phyloP scores from a whole-genome alignment of 2,113 vertebrate species.

The Solea solea region DNA sequence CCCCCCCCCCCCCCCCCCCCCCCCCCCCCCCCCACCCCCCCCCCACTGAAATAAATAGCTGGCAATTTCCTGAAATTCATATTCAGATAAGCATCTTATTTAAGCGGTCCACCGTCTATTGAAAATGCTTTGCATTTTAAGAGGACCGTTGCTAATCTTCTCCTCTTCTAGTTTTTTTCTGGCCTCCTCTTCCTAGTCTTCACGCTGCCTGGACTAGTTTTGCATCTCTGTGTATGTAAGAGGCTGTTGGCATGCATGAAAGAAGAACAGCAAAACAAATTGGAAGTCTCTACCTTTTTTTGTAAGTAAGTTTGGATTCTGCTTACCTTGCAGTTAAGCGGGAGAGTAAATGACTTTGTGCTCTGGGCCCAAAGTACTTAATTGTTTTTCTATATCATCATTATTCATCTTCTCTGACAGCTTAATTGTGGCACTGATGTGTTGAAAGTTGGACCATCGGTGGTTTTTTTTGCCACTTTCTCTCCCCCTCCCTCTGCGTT shows the following conservation, averaged over 20 bases:
- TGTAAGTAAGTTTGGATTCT: constrained; percentile 44
- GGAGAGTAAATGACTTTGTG: constrained; percentile 54
- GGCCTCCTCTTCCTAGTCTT: neutral
- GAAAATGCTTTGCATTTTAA: constrained; percentile 41
- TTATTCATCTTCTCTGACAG: constrained; percentile 74
- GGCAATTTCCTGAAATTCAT: constrained; percentile 71
- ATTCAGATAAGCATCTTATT: constrained; percentile 78
- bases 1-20: no score
- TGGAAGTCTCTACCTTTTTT: constrained; percentile 9
- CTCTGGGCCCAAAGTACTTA: constrained; percentile 62
- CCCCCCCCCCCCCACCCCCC: no score
- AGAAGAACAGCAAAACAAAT: constrained; percentile 15
- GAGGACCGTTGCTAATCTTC: constrained; percentile 29
- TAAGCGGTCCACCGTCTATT: constrained; percentile 59
- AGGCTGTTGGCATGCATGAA: neutral
- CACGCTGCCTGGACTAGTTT: neutral
- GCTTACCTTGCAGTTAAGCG: constrained; percentile 49
- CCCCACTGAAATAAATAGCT: constrained; percentile 73
- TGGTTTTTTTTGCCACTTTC: constrained; percentile 35
- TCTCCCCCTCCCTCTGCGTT: constrained; percentile 25
- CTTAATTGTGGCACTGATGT: constrained; percentile 71
- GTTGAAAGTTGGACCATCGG: constrained; percentile 72
- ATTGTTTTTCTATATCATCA: constrained; percentile 70
- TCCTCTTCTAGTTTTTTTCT: constrained; percentile 5
- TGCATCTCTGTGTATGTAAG: neutral